Conservation (phyloP, 2,888 invertebrate species). For the Andrena minutula region DNA sequence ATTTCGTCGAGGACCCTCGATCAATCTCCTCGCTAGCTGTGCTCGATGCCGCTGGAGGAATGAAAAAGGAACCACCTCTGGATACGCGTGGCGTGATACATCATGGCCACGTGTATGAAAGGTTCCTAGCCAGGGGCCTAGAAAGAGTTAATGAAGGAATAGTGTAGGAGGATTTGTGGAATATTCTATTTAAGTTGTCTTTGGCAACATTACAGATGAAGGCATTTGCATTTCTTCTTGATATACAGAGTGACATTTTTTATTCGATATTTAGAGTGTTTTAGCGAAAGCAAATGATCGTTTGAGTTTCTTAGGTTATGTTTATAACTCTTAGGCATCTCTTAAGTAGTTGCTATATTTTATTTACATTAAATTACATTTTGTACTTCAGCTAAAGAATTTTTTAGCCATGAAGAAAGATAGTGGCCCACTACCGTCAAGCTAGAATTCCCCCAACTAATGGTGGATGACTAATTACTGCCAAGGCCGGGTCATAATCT, state of each 20-base stretch:
- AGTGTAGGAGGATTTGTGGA: background rate
- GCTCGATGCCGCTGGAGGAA: slow-evolving; percentile 17
- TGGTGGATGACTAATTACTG: slow-evolving; percentile 2
- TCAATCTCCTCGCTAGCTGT: slow-evolving; percentile 38
- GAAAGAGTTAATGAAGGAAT: background rate
- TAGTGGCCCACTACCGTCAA: background rate
- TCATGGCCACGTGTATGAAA: background rate
- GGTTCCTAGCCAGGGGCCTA: background rate
- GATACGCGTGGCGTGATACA: slow-evolving; percentile 2
- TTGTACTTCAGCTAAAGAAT: background rate
- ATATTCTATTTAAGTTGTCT: background rate
- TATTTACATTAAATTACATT: background rate
- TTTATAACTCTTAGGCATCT: too few species aligned
- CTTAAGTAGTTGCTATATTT: background rate
- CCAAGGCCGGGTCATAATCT: too few species aligned
- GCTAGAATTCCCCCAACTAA: background rate
- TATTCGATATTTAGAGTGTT: too few species aligned
- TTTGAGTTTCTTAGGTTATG: too few species aligned
- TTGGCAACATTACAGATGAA: background rate
- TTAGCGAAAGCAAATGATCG: too few species aligned
- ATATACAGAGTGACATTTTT: background rate
- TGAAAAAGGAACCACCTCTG: slow-evolving; percentile 7
- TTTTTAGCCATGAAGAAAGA: background rate
- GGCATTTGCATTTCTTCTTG: background rate
- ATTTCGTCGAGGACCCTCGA: slow-evolving; percentile 43